phyloP scores from a whole-genome alignment of 2,113 vertebrate genomes.

The Pseudorhombus dupliciocellatus region DNA sequence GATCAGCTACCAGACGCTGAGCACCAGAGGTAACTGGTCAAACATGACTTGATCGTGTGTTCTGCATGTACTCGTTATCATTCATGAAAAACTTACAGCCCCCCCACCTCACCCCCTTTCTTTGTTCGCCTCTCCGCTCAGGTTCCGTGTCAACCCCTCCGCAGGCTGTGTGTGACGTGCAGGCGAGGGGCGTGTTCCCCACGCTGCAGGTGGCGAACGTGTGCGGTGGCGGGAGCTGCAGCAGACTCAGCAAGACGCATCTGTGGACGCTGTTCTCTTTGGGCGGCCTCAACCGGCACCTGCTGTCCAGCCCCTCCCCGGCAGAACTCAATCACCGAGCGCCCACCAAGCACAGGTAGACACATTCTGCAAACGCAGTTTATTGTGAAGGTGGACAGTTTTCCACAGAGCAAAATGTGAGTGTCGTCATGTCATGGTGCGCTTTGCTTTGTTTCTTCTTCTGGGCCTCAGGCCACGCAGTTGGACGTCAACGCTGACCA shows the following conservation, averaged over 20 bases:
- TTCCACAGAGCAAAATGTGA: too few relatives aligned
- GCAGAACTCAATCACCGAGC: constrained; percentile 82
- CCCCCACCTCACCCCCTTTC: not conserved
- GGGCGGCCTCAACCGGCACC: constrained; percentile 84
- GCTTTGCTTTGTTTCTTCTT: constrained; percentile 7
- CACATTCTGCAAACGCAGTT: not conserved
- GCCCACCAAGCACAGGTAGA: constrained; percentile 87
- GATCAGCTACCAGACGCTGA: constrained; percentile 83
- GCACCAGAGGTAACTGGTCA: constrained; percentile 58
- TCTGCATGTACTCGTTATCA: not conserved
- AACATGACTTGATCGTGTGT: not conserved
- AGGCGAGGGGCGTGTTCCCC: constrained; percentile 83
- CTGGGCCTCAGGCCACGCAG: constrained; percentile 68
- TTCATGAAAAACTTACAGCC: not conserved
- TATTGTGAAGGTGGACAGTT: not conserved
- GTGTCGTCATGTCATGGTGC: not conserved
- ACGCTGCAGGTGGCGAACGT: constrained; percentile 81
- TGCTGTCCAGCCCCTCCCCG: constrained; percentile 79
- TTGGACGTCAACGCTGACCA: constrained; percentile 81
- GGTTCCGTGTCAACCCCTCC: constrained; percentile 28
- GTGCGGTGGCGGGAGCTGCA: constrained; percentile 76
- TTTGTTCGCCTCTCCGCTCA: not conserved
- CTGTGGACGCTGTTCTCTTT: constrained; percentile 90
- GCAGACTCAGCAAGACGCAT: constrained; percentile 80
- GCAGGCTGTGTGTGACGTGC: constrained; percentile 79